Evolutionary conservation across 1,140 invertebrate species (phyloP).

Genomic region (Diachasma alloeum): DNA sequence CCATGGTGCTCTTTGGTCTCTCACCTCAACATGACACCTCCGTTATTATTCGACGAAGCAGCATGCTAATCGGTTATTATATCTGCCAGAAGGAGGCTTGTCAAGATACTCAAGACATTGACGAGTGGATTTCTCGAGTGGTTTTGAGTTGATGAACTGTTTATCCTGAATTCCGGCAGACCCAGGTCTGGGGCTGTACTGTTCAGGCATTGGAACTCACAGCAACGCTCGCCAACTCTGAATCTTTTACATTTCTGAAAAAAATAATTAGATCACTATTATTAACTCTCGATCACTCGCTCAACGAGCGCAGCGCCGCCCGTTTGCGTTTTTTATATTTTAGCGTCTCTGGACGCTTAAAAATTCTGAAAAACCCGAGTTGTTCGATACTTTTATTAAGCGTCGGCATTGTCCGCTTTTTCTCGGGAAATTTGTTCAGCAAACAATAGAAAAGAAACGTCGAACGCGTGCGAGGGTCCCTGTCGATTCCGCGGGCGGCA

Average conservation of each 20-base stretch:
- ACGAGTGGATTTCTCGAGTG: not conserved
- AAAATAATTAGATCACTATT: not conserved
- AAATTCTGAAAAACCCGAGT: no score
- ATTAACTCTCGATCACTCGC: no score
- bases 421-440: no score
- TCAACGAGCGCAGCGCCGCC: no score
- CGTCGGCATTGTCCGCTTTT: no score
- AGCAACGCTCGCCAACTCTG: conserved; percentile 77
- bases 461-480: no score
- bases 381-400: no score
- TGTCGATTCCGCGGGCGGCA: no score
- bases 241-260: conserved; percentile 79
- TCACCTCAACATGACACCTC: not conserved
- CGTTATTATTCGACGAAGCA: not conserved
- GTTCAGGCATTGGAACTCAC: conserved; percentile 80
- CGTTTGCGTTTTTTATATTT: no score
- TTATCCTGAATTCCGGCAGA: conserved; percentile 35
- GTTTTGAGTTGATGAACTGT: not conserved
- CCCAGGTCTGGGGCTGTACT: conserved; percentile 48
- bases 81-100: not conserved
- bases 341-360: no score
- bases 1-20: not conserved
- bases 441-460: no score
- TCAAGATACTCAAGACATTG: not conserved
- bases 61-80: not conserved